These are phyloP conservation scores for Miltochrista miniata DNA, from an alignment of 2,888 invertebrate genomes.

Conservation along the genomic window DNA sequence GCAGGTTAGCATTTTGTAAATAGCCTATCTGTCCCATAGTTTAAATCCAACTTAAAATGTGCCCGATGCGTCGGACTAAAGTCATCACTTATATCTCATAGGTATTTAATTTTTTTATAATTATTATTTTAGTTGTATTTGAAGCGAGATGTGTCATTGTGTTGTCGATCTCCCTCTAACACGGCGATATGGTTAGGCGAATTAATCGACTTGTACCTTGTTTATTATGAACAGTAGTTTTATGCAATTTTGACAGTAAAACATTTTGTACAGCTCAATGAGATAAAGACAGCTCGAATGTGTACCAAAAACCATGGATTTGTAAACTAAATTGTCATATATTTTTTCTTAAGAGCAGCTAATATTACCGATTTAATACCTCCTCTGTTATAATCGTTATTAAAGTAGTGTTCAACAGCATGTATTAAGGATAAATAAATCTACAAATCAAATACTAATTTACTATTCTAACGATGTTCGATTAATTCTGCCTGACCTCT, in stretches of 20 bases:
- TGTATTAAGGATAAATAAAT: not conserved
- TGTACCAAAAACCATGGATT: not conserved
- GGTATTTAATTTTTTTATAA: slow-evolving; percentile 81
- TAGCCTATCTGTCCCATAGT: slow-evolving; percentile 76
- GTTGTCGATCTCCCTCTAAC: slow-evolving; percentile 61
- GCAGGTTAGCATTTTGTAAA: slow-evolving; percentile 80
- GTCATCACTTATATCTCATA: slow-evolving; percentile 82
- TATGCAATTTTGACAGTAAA: not conserved
- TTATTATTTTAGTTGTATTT: slow-evolving; percentile 64
- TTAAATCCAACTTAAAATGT: slow-evolving; percentile 74
- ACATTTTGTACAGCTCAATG: not conserved
- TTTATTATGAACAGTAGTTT: not conserved
- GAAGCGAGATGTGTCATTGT: slow-evolving; percentile 72
- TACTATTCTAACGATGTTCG: slow-evolving; percentile 5
- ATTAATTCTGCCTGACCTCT: slow-evolving; percentile 19
- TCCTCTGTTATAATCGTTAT: not conserved
- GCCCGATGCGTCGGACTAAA: slow-evolving; percentile 62
- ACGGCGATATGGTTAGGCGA: slow-evolving; percentile 41
- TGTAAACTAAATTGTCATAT: not conserved
- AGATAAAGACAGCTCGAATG: not conserved
- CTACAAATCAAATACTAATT: not conserved
- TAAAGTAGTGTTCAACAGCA: not conserved
- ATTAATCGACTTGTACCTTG: slow-evolving; percentile 14
- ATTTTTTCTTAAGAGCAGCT: slow-evolving; percentile 5
- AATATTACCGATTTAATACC: not conserved